A percentile compares a stretch with the other conserved stretches of the same genome.
Evolutionary conservation across 2,113 vertebrate species (phyloP).

Genomic region (Chlorodrepanis virens): DNA sequence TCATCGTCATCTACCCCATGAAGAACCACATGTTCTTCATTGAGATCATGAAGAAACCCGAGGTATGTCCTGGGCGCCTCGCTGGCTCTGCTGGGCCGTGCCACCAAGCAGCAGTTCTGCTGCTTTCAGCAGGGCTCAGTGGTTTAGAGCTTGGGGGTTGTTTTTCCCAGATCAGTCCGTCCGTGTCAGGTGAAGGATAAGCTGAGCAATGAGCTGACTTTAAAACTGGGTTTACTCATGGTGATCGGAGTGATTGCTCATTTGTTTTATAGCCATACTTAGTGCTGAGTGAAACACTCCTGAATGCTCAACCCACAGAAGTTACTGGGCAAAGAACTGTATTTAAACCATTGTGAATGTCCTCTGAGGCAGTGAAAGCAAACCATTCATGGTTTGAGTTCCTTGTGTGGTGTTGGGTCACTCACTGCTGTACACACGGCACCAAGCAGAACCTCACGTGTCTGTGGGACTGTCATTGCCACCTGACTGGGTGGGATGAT

Average conservation of each 20-base stretch:
- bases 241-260: background rate
- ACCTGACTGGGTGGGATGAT: background rate
- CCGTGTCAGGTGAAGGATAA: background rate
- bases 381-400: background rate
- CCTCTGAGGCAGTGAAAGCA: background rate
- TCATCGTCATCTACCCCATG: constrained; percentile 97
- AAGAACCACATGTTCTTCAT: constrained; percentile 98
- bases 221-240: background rate
- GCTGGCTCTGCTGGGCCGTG: background rate
- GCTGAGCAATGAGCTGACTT: background rate
- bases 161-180: background rate
- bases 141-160: background rate
- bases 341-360: background rate
- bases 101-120: background rate
- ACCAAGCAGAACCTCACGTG: rapidly evolving
- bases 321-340: background rate
- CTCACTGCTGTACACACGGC: background rate
- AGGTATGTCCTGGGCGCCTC: constrained; percentile 75
- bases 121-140: background rate
- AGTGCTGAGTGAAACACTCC: background rate
- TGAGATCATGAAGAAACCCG: constrained; percentile 93
- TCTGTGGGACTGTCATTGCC: rapidly evolving
- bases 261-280: background rate
- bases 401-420: background rate
- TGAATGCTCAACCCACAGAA: background rate